Evolutionary conservation across 2,888 invertebrate genomes (phyloP), one percentile per base, ranked within the genome.

Genomic region (Catocala nupta): DNA sequence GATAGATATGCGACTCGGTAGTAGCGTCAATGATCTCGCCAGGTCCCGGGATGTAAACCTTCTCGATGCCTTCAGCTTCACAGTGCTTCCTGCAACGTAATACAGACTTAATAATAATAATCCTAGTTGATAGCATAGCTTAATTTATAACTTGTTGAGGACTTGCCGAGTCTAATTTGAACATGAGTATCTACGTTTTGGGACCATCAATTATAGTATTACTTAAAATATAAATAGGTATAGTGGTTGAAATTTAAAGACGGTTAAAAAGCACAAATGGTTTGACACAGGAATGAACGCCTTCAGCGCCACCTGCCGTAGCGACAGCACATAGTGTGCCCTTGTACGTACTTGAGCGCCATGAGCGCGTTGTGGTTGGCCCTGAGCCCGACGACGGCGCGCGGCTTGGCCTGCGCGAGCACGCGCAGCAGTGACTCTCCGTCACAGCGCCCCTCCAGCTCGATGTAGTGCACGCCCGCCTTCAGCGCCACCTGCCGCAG

Each of bases 1-100:
- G 99, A 89, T 99, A 99, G 78, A 99, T 99, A 82, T 99, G 98
- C 0, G 98, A 98, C 90, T 99, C 99, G 0, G 99, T 99, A 0
- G 99, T 99, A 0, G 98, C 99, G 88, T 99, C 99, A 5, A 99
- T 96, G 0, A 96, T 95, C 80, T 99, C 99, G 0, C 97, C 97
- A 59, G 95, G 95, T 9, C 91, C 92, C 0, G 99, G 99, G 2
- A 97, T 96, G 87, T 98, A 99, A 1, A 99, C 96, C 60, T 92
- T 94, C 55, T 91, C 92, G 13, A 94, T 93, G 4, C 93, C 88
- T 95, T 95, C 90, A 95, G 95, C 81, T 95, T 95, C 67, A 95
- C 97, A 92, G 94, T 96, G 86, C 95, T 95, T 88, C 85, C 96
- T 86, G 95, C 0, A 81, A 90, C 33, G 10, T 12, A 0, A 53